Base-by-base conservation (phyloP, 1,140 invertebrate genomes). In the silkworm (Bombyx mori) region DNA sequence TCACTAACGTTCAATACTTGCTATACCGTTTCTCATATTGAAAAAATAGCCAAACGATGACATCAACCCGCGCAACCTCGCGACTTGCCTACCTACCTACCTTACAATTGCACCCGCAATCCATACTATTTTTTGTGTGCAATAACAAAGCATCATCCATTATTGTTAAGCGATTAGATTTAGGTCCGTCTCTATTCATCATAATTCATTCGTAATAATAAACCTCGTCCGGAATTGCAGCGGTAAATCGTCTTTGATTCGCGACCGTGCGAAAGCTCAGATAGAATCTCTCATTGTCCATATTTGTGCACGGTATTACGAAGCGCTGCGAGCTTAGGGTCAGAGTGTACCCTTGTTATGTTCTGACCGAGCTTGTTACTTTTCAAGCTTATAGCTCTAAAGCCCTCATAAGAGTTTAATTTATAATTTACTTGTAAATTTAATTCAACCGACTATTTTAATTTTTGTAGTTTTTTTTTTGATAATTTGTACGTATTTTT, bases 311-410 rank as follows among this genome's bases (percentile, higher is more conserved):
- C 46, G 42, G 54, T 53, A 59, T 56, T 63, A 56, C 51, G 9
- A 44, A 42, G 57, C 51, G 51, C 54, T 52, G 57, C 54, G 49
- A 56, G 57, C 60, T 52, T 44, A 56, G 61, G 62, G 66, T 69
- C 63, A 69, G 44, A 66, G 61, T 60, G 61, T 57, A 60, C 66
- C 63, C 63, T 65, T 68, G 65, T 61, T 68, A 68, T 52, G 49
- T 64, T 53, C 61, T 44, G 51, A 45, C 46, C 60, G 52, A 52
- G 57, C 59, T 62, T 57, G 51, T 58, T 56, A 56, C 57, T 56
- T 56, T 63, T 63, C 46, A 63, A 51, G 51, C 49, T 35, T 35
- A 35, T 35, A 35, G 26, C 26, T 18, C 12, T 35, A 35, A 35
- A 35, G 4, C 26, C 26, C 26, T 2, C 26, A 35, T 35, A 35